Evolutionary conservation across 35 echinoderm and acorn worm genomes (phyloP), one percentile per base, ranked within the genome.

Genomic region (Stichopus chloronotus): DNA sequence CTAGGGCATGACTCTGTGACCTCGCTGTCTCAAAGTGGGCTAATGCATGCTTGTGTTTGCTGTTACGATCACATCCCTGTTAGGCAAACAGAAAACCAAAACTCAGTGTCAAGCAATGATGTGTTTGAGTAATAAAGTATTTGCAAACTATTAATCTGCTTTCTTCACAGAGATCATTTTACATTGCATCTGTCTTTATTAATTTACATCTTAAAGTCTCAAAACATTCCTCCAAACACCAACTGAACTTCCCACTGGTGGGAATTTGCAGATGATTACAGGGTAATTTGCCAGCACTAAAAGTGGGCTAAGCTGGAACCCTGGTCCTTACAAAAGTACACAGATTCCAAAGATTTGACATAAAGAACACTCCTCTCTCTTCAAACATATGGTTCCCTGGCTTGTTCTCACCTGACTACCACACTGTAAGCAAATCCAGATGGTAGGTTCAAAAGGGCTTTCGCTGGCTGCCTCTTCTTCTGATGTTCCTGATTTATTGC

Each of bases 1-100:
- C 90, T 17, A 98, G 55, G 9, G 94, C 55, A 93, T 98, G 96
- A 43, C 79, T 72, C 20, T 58, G 57, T 58, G 94, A 79, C 74
- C 92, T 77, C 0, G 94, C 90, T 10, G 91, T 96, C 77, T 98
- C 91, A 87, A 90, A 95, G 86, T 98, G 96, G 7, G 87, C 5
- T 52, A 89, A 57, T 25, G 97, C 97, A 96, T 98, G 97, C 80
- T 98, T 91, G 55, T 94, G 79, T 4, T 76, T 69, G 71, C 93
- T 94, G 81, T 93, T 90, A 56, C 97, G 97, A 87, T 94, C 95
- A 88, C 95, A 98, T n/a, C 97, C 97, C 97, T 98, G 55, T 7
- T 56, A 25, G 53, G n/a, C 57, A 24, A 60, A 88, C 7, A 22
- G 57, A 23, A 68, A 24, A 88, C 25, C 55, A 71, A 7, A 88